Percentiles rank a stretch among this genome's conserved stretches.
These are phyloP conservation scores for Myotis lucifugus DNA, from an alignment of 2,113 vertebrate species.

Conservation along the genomic window DNA sequence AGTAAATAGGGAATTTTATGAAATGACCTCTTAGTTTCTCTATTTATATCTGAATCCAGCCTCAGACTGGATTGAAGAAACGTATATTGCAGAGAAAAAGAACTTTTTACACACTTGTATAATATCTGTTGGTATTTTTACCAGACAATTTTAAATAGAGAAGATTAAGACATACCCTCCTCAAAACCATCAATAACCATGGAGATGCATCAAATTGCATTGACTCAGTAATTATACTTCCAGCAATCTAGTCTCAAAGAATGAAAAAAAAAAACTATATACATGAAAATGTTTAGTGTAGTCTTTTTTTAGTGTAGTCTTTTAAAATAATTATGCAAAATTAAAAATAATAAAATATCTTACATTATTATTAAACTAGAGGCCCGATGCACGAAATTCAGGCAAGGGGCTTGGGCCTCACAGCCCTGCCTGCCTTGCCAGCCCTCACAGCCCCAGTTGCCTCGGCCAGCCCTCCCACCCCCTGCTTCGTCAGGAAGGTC, in stretches of 20 bases:
- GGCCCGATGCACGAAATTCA: too few relatives aligned
- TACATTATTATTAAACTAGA: neutral
- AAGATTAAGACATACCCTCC: neutral
- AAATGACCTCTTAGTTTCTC: neutral
- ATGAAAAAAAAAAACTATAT: neutral
- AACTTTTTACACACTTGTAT: neutral
- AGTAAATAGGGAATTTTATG: neutral
- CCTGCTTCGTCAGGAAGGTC: too few relatives aligned
- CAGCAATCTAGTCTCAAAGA: neutral
- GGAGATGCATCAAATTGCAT: neutral
- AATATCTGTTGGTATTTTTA: neutral
- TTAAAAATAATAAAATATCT: neutral
- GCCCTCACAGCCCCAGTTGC: too few relatives aligned
- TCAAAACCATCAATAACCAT: slow-evolving; percentile 17
- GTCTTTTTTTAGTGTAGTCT: neutral
- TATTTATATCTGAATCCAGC: neutral
- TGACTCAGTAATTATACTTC: neutral
- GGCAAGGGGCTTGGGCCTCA: too few relatives aligned
- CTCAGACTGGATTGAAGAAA: neutral
- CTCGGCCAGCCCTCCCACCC: too few relatives aligned
- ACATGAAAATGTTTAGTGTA: neutral
- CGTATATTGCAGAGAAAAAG: neutral
- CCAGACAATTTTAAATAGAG: neutral
- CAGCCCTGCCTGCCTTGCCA: too few relatives aligned
- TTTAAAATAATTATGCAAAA: neutral